Conservation (phyloP, 1,140 invertebrate species). For the Portunus trituberculatus region DNA sequence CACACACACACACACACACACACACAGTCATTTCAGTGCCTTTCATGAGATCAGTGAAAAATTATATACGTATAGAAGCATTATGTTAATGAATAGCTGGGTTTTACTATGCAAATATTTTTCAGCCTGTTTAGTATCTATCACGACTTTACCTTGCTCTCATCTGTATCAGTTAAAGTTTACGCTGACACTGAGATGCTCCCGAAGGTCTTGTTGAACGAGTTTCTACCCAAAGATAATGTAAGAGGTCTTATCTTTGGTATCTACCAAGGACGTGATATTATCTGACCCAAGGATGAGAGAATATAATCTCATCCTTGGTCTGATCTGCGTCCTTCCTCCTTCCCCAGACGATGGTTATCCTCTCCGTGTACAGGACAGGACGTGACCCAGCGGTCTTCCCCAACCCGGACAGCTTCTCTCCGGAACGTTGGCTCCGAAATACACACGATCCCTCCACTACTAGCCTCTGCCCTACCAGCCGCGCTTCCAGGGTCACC, state of each 20-base stretch:
- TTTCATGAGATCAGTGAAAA: too few relatives aligned
- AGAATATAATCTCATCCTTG: background rate
- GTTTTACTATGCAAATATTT: too few relatives aligned
- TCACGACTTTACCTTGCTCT: too few relatives aligned
- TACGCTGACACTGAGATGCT: too few relatives aligned
- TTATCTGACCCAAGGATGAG: background rate
- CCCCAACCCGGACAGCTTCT: constrained; percentile 85
- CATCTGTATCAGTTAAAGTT: too few relatives aligned
- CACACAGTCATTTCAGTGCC: too few relatives aligned
- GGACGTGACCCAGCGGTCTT: constrained; percentile 88
- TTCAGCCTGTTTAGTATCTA: too few relatives aligned
- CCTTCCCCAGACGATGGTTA: constrained; percentile 85
- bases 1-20: too few relatives aligned
- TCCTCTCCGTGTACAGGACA: constrained; percentile 91
- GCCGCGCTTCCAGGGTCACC: constrained; percentile 81
- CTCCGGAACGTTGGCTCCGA: constrained; percentile 88
- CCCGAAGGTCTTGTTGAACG: too few relatives aligned
- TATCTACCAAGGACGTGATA: too few relatives aligned
- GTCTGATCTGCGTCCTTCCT: background rate
- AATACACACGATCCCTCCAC: background rate
- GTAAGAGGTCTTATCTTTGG: too few relatives aligned
- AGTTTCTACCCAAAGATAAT: too few relatives aligned
- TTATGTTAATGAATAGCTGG: background rate
- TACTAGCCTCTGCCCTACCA: constrained; percentile 78
- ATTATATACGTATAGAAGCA: background rate